These are phyloP conservation scores for Condylura cristata DNA, from an alignment of 2,113 vertebrate species.

Conservation along the genomic window DNA sequence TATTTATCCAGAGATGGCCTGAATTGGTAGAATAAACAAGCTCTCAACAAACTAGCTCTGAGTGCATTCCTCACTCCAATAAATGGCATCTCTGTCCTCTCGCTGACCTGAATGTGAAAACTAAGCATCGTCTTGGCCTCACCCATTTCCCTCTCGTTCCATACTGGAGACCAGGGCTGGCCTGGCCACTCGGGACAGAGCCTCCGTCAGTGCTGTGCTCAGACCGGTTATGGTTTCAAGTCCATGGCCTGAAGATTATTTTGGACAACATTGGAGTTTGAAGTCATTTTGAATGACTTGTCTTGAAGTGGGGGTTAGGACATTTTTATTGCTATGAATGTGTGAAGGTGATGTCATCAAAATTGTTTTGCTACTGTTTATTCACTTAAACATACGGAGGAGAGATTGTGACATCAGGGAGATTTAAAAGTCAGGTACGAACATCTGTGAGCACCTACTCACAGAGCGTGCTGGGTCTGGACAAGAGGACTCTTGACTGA, in stretches of 20 bases:
- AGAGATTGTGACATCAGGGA: neutral
- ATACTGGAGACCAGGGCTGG: fast-evolving
- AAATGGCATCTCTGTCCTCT: neutral
- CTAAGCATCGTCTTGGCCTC: neutral
- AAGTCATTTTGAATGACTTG: neutral
- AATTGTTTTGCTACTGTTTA: neutral
- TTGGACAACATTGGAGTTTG: neutral
- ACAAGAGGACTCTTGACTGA: neutral
- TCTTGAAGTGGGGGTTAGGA: neutral
- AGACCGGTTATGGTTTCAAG: neutral
- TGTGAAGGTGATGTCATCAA: too few species aligned
- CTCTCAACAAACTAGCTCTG: neutral
- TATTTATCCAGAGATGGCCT: neutral
- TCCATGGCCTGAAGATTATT: neutral
- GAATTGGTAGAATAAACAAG: neutral
- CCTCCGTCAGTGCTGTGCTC: neutral
- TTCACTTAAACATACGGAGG: neutral
- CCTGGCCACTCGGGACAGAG: fast-evolving
- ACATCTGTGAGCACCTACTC: neutral
- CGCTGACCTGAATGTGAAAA: neutral
- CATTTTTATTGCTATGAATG: too few species aligned
- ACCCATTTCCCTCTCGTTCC: neutral
- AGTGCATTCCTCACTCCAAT: neutral
- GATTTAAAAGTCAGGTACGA: neutral
- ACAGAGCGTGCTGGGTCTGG: neutral